A percentile compares a stretch with the other conserved stretches of the same genome.
phyloP scores from a whole-genome alignment of 1,140 invertebrate species.

The Thereuonema tuberculata region DNA sequence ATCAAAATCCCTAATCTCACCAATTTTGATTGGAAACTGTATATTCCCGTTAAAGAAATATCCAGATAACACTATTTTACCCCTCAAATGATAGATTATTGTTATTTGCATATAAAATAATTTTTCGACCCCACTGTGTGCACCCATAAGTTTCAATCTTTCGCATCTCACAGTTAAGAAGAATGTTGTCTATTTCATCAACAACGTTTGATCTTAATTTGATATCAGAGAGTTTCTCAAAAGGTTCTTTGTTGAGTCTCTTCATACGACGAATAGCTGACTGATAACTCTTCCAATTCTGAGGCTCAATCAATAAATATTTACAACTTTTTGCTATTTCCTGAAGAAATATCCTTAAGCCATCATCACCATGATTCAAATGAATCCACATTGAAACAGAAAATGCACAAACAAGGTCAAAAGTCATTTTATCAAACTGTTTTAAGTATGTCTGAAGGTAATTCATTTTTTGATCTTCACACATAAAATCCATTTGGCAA shows the following conservation, averaged over 20 bases:
- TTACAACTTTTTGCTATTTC: conserved; percentile 43
- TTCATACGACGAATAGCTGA: conserved; percentile 53
- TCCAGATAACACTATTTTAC: no score
- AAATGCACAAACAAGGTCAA: conserved; percentile 60
- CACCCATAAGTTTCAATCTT: not conserved
- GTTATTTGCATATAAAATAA: conserved; percentile 6
- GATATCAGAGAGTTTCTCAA: conserved; percentile 32
- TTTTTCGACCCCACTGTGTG: not conserved
- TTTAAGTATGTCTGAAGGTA: conserved; percentile 4
- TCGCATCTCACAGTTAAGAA: conserved; percentile 37
- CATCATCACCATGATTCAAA: conserved; percentile 59
- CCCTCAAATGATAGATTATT: no score
- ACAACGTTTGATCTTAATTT: conserved; percentile 45
- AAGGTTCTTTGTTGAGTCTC: conserved; percentile 30
- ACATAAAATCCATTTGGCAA: conserved; percentile 45
- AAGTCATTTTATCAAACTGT: conserved; percentile 29
- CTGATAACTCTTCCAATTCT: conserved; percentile 65
- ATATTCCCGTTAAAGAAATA: no score
- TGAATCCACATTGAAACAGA: conserved; percentile 81
- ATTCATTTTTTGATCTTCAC: conserved; percentile 22
- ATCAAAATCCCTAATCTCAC: no score
- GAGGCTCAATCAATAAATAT: conserved; percentile 57
- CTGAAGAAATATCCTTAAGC: conserved; percentile 33
- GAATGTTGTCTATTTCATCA: conserved; percentile 41
- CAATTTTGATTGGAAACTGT: no score